phyloP scores from a whole-genome alignment of 2,888 invertebrate genomes.

The Scotopteryx bipunctaria region DNA sequence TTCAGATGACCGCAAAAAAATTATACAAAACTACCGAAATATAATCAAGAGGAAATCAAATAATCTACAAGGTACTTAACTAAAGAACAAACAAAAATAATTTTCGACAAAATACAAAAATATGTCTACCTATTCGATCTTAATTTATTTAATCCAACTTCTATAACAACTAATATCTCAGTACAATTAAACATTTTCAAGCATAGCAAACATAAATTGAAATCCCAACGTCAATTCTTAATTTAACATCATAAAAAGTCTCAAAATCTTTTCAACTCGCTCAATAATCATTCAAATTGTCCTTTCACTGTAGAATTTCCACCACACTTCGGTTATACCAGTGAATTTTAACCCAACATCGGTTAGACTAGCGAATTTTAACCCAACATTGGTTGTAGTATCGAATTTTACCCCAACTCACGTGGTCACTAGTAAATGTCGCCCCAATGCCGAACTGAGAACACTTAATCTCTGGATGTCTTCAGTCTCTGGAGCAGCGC shows the following conservation, averaged over 20 bases:
- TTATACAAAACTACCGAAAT: background rate
- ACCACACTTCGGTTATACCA: too few species aligned
- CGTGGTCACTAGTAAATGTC: constrained; percentile 18
- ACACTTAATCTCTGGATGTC: constrained; percentile 20
- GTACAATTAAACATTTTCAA: too few species aligned
- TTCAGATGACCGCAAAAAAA: constrained; percentile 20
- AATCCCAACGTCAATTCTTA: background rate
- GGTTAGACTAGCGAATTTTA: too few species aligned
- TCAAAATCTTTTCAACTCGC: background rate
- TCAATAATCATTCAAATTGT: constrained; percentile 15
- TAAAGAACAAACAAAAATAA: background rate
- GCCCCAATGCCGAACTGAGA: constrained; percentile 14
- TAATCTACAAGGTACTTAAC: background rate
- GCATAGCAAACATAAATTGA: background rate
- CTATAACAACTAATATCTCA: too few species aligned
- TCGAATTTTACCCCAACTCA: too few species aligned
- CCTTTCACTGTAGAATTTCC: constrained; percentile 16
- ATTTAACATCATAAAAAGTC: background rate
- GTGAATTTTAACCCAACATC: too few species aligned
- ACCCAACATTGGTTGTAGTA: too few species aligned
- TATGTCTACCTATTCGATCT: too few species aligned
- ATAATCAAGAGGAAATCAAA: background rate
- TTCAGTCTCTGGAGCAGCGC: constrained; percentile 89
- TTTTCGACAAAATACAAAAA: too few species aligned
- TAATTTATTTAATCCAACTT: too few species aligned